A percentile compares a stretch with the other conserved stretches of the same genome.
These are phyloP conservation scores for Corythoichthys intestinalis DNA, from an alignment of 2,113 vertebrate species.

Conservation along the genomic window DNA sequence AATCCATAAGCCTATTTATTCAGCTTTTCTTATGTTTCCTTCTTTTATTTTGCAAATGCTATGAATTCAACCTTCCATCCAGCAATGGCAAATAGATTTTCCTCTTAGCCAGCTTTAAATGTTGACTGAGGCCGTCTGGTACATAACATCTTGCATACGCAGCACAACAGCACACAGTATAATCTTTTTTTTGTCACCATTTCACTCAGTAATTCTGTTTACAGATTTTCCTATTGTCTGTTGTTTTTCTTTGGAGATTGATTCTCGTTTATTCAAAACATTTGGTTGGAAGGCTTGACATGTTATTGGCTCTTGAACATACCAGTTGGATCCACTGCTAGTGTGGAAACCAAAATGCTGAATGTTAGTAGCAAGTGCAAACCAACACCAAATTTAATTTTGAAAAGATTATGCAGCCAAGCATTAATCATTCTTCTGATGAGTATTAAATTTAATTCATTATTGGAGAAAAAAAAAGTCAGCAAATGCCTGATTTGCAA, in stretches of 20 bases:
- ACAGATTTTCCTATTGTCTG: slow-evolving; percentile 36
- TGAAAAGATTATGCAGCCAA: neutral
- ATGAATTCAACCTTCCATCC: slow-evolving; percentile 50
- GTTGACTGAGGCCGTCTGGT: slow-evolving; percentile 37
- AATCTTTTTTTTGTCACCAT: slow-evolving; percentile 29
- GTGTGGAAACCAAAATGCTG: slow-evolving; percentile 6
- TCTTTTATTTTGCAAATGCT: slow-evolving; percentile 38
- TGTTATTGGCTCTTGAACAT: neutral
- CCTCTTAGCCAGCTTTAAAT: slow-evolving; percentile 28
- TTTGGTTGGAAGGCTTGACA: slow-evolving; percentile 17
- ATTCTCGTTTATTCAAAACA: slow-evolving; percentile 13
- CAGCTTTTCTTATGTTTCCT: slow-evolving; percentile 54
- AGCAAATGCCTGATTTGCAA: neutral
- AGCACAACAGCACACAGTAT: slow-evolving; percentile 48
- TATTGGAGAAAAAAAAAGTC: neutral
- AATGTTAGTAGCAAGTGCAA: slow-evolving; percentile 9
- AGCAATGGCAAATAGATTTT: slow-evolving; percentile 52
- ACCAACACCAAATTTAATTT: slow-evolving; percentile 4
- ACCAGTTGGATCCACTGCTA: neutral
- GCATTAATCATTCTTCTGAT: neutral
- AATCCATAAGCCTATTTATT: slow-evolving; percentile 61
- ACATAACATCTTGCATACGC: slow-evolving; percentile 52
- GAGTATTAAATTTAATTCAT: neutral
- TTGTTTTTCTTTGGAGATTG: slow-evolving; percentile 23
- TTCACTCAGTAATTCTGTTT: slow-evolving; percentile 44